phyloP scores from a whole-genome alignment of 1,140 invertebrate genomes.

The Notospermus geniculatus region DNA sequence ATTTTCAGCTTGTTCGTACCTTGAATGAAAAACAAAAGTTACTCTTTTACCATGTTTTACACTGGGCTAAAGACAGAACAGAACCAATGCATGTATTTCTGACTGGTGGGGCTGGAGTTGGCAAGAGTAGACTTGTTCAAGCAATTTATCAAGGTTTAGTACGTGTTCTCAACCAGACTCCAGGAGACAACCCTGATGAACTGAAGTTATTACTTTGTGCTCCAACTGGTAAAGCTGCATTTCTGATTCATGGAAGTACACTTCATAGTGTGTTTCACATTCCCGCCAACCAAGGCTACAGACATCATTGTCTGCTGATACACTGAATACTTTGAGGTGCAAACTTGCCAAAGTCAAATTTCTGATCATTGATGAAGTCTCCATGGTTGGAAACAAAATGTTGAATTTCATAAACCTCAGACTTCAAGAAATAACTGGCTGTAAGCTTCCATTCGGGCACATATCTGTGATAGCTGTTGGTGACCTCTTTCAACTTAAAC shows the following conservation, averaged over 20 bases:
- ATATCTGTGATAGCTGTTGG: conserved; percentile 27
- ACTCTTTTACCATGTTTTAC: neutral
- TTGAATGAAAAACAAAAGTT: neutral
- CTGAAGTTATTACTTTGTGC: conserved; percentile 22
- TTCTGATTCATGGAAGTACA: conserved; percentile 24
- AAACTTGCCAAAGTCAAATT: conserved; percentile 12
- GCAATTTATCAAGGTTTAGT: conserved; percentile 21
- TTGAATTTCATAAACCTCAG: conserved; percentile 25
- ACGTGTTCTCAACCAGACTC: conserved; percentile 12
- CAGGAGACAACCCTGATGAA: conserved; percentile 24
- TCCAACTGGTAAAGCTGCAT: conserved; percentile 27
- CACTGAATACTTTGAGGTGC: conserved; percentile 19
- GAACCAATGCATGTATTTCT: conserved; percentile 19
- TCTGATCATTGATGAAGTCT: conserved; percentile 32
- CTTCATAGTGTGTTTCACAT: conserved; percentile 27
- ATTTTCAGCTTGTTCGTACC: neutral
- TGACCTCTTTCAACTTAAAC: conserved; percentile 30
- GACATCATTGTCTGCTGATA: conserved; percentile 25
- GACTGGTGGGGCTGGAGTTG: conserved; percentile 28
- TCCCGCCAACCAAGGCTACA: conserved; percentile 15
- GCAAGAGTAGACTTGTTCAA: conserved; percentile 24
- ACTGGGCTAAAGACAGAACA: conserved; percentile 8
- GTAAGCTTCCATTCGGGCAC: conserved; percentile 23
- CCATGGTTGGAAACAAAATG: conserved; percentile 33
- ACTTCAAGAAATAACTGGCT: conserved; percentile 21